phyloP scores from a whole-genome alignment of 2,797 vertebrate species.

The Dipus sagitta region DNA sequence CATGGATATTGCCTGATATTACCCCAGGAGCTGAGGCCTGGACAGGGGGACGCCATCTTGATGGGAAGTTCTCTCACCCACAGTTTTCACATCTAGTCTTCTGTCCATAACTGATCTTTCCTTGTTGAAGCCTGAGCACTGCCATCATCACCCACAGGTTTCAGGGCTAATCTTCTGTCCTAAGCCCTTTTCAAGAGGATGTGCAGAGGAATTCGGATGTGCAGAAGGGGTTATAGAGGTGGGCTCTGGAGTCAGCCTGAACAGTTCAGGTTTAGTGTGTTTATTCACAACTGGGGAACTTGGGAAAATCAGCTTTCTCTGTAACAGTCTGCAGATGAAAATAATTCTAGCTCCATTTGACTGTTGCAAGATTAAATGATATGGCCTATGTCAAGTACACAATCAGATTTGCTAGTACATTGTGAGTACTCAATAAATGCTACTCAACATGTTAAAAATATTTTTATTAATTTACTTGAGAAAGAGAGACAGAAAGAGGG shows the following conservation, averaged over 20 bases:
- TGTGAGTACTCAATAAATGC: background rate
- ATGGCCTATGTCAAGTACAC: background rate
- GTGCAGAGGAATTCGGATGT: background rate
- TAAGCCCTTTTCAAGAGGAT: background rate
- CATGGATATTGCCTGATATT: too few species aligned
- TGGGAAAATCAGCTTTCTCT: background rate
- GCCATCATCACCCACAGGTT: background rate
- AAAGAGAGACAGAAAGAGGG: too few species aligned
- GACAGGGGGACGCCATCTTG: too few species aligned
- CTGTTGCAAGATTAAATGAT: background rate
- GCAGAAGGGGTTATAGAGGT: too few species aligned
- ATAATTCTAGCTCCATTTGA: background rate
- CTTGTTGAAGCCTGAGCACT: background rate
- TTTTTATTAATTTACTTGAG: background rate
- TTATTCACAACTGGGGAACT: accelerated
- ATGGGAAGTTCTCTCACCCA: too few species aligned
- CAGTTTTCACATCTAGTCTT: too few species aligned
- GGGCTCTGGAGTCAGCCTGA: background rate
- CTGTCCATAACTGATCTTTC: background rate
- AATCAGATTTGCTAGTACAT: background rate
- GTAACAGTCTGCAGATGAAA: background rate
- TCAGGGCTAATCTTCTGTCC: background rate
- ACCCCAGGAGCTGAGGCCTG: too few species aligned
- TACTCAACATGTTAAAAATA: background rate
- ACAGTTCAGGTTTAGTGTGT: background rate